Conservation (phyloP, 1,140 invertebrate genomes). For the Steinernema khuongi region DNA sequence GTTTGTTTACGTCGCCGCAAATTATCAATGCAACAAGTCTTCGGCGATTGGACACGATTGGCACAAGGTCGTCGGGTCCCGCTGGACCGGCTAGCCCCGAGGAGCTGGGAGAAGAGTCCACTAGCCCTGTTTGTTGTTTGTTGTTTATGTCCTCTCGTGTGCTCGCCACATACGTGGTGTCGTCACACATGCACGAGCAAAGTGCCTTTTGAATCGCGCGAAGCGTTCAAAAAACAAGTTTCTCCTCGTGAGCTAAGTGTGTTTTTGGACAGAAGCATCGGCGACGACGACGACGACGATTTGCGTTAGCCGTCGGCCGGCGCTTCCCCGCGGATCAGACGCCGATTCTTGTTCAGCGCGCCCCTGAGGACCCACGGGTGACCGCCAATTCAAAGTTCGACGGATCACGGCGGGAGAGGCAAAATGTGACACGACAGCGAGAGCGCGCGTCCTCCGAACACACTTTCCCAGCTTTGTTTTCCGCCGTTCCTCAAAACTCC, state of each 20-base stretch:
- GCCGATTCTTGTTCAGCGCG: background rate
- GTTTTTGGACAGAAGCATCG: slow-evolving; percentile 4
- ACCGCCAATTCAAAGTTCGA: background rate
- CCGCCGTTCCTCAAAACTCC: background rate
- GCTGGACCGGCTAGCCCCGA: background rate
- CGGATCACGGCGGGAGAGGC: background rate
- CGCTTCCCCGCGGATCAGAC: background rate
- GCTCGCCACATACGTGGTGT: background rate
- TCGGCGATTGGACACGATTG: background rate
- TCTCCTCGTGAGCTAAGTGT: slow-evolving; percentile 2
- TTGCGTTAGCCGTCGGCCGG: background rate
- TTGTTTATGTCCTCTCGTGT: background rate
- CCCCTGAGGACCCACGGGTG: too few species aligned
- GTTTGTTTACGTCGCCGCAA: background rate
- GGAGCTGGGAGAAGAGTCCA: background rate
- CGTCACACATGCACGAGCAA: slow-evolving; percentile 14
- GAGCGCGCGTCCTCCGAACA: background rate
- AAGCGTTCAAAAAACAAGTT: slow-evolving; percentile 8
- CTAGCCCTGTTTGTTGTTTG: background rate
- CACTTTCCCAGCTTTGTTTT: background rate
- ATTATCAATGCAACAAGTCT: background rate
- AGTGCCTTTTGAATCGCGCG: slow-evolving; percentile 3
- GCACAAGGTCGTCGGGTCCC: background rate
- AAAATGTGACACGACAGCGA: slow-evolving; percentile 10
- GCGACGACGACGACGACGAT: too few species aligned